Conservation (phyloP, 2,797 vertebrate species). For the Sternarchorhynchus goeldii region DNA sequence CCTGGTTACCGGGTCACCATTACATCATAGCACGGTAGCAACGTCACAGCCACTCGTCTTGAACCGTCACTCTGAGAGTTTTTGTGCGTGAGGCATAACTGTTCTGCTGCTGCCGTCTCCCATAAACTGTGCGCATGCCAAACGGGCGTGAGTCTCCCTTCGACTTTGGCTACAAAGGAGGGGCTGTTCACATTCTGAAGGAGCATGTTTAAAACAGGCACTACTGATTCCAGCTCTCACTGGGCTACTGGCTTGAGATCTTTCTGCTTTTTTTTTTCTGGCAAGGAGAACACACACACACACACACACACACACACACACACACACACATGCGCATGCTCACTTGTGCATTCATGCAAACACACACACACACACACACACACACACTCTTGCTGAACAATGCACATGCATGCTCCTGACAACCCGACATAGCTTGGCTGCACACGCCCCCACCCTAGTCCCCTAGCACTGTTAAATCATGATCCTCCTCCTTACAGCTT, state of each 20-base stretch:
- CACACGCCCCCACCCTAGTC: constrained; percentile 12
- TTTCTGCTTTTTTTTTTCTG: constrained; percentile 21
- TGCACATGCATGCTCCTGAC: constrained; percentile 20
- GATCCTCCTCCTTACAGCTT: constrained; percentile 21
- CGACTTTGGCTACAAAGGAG: constrained; percentile 15
- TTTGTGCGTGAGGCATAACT: not conserved
- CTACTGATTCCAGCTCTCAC: constrained; percentile 20
- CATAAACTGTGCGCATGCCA: no score
- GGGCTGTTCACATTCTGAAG: not conserved
- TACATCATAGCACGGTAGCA: no score
- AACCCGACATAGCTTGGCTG: constrained; percentile 5
- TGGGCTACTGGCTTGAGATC: constrained; percentile 15
- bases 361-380: not conserved
- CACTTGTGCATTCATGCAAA: not conserved
- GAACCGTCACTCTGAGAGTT: not conserved
- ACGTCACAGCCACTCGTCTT: not conserved
- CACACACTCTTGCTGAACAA: not conserved
- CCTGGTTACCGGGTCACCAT: not conserved
- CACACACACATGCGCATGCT: not conserved
- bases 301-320: not conserved
- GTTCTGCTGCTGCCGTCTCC: not conserved
- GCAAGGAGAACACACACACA: not conserved
- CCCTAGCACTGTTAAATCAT: constrained; percentile 47
- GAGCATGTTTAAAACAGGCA: constrained; percentile 17
- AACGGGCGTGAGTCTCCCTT: not conserved